Conservation (phyloP, 1,140 invertebrate genomes). For the Ectropis grisescens region DNA sequence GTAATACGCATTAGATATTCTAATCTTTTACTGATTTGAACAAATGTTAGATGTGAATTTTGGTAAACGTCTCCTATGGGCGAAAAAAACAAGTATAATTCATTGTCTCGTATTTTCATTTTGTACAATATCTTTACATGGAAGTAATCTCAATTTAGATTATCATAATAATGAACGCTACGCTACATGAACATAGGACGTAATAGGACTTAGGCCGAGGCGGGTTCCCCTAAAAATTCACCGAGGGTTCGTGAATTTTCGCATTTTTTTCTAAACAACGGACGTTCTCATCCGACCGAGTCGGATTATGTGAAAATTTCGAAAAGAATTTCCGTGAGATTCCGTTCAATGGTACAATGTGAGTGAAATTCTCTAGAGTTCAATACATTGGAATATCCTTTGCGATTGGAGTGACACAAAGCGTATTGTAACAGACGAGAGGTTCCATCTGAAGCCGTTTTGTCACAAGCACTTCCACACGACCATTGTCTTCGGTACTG, state of each 20-base stretch:
- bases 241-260: slow-evolving; percentile 9
- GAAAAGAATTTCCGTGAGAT: slow-evolving; percentile 24
- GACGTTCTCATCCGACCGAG: slow-evolving; percentile 11
- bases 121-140: too few relatives aligned
- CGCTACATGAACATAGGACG: too few relatives aligned
- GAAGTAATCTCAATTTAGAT: too few relatives aligned
- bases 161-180: too few relatives aligned
- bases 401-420: slow-evolving; percentile 55
- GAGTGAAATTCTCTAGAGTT: slow-evolving; percentile 39
- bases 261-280: slow-evolving; percentile 30
- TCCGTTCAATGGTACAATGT: slow-evolving; percentile 27
- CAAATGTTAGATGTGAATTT: too few relatives aligned
- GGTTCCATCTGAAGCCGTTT: slow-evolving; percentile 40
- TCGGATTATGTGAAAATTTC: slow-evolving; percentile 35
- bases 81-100: too few relatives aligned
- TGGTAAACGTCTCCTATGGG: too few relatives aligned
- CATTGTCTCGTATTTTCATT: too few relatives aligned
- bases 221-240: slow-evolving; percentile 7
- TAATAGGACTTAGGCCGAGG: slow-evolving; percentile 1
- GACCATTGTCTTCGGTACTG: slow-evolving; percentile 26
- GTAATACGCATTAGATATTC: too few relatives aligned
- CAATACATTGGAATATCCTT: slow-evolving; percentile 59
- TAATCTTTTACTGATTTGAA: too few relatives aligned
- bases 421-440: slow-evolving; percentile 50
- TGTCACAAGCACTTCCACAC: slow-evolving; percentile 27